These are phyloP conservation scores for Lepidostoma basale DNA, from an alignment of 1,140 invertebrate genomes.

Conservation along the genomic window DNA sequence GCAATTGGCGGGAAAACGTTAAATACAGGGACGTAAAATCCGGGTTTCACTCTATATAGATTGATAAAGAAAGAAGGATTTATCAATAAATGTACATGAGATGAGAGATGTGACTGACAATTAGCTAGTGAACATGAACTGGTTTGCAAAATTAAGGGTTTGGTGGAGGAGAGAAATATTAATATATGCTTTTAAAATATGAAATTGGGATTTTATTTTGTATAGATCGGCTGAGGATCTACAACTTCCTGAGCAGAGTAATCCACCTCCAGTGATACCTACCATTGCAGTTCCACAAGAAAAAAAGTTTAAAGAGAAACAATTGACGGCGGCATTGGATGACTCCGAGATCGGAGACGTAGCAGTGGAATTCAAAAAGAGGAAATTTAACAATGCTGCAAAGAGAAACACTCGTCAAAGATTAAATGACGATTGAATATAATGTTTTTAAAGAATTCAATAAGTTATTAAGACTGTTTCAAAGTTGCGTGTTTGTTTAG, in stretches of 20 bases:
- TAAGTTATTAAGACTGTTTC: too few species aligned
- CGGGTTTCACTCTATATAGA: too few species aligned
- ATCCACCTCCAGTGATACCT: conserved; percentile 49
- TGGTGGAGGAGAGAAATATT: too few species aligned
- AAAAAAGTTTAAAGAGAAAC: conserved; percentile 71
- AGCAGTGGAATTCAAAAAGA: conserved; percentile 65
- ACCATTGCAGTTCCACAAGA: conserved; percentile 53
- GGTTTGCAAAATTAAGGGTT: too few species aligned
- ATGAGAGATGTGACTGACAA: too few species aligned
- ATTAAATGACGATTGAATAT: conserved; percentile 63
- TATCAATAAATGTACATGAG: too few species aligned
- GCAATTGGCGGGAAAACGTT: too few species aligned
- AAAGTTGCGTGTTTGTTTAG: too few species aligned
- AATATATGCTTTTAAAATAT: background rate
- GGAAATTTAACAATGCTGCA: conserved; percentile 63
- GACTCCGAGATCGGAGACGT: conserved; percentile 56
- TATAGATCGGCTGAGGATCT: conserved; percentile 57
- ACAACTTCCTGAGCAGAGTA: conserved; percentile 62
- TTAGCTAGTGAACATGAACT: too few species aligned
- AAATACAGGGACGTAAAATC: too few species aligned
- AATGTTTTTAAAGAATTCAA: too few species aligned
- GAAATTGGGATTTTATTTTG: background rate
- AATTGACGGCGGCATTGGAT: conserved; percentile 59
- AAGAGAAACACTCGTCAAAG: conserved; percentile 65
- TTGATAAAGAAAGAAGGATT: too few species aligned